Base-by-base conservation (phyloP, 2,113 vertebrate genomes). In the Pelodiscus sinensis region DNA sequence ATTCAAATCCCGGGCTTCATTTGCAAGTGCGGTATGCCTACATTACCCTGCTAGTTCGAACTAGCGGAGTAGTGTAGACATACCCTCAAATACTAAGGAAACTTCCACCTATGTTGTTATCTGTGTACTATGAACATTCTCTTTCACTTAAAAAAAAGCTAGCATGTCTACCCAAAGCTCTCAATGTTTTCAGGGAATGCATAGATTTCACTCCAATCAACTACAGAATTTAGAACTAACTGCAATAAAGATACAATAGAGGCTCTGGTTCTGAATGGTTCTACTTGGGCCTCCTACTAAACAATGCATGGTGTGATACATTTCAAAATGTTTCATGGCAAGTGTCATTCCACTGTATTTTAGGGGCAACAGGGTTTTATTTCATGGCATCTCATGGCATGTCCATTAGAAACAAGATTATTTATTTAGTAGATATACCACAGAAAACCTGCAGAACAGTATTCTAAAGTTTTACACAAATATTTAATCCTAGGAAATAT, bases 81-180 rank as follows among this genome's bases (percentile, higher is more conserved):
- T n/a, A n/a, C n/a, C n/a, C n/a, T 77, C 73, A 65, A 3, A 71
- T 92, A 81, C 0, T 71, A 71, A 35, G 16, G 65, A 71, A n/a
- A 0, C 5, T 68, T 24, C 73, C 44, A 44, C 44, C 44, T 44
- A 44, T 44, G 44, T 44, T 44, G 44, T 44, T 44, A 44, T 44
- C 6, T 79, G 10, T 19, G 73, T 10, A 79, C 2, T 75, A 27
- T 84, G 21, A 52, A 84, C 58, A 29, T 75, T 9, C 2, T 16
- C 1, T 0, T 82, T 86, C 25, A 38, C 22, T 91, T n/a, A 73
- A 88, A 94, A 93, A 88, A 87, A 89, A n/a, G 79, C 35, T 93
- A 94, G 94, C 50, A 38, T 80, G 31, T 85, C 91, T 96, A 93
- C 38, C 90, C 93, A 95, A 95, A 89, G 25, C 38, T 90, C 62